Percentiles rank a stretch among this genome's conserved stretches.
These are phyloP conservation scores for Syndactyla subalaris DNA, from an alignment of 2,797 vertebrate species.

Conservation along the genomic window DNA sequence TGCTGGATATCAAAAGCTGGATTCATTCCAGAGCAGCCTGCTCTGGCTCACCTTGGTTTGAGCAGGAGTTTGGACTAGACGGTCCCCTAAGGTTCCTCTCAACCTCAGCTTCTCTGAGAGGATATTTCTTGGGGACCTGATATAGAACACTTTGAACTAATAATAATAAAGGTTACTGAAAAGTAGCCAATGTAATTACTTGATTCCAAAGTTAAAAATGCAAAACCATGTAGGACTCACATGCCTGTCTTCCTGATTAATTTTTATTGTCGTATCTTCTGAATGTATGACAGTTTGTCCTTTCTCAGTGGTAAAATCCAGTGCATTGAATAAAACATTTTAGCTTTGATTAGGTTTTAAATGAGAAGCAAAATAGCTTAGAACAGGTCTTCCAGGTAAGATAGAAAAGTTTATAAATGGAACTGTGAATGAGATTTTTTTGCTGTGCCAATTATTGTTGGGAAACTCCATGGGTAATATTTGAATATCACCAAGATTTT, in stretches of 20 bases:
- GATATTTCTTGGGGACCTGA: not conserved
- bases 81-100: not conserved
- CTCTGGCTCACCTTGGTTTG: not conserved
- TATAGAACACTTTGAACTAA: not conserved
- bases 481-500: not conserved
- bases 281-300: not conserved
- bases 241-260: not conserved
- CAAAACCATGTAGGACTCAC: not conserved
- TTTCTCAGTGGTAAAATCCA: not conserved
- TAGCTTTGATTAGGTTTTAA: not conserved
- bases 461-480: not conserved
- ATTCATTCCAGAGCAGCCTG: not conserved
- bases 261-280: not conserved
- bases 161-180: not conserved
- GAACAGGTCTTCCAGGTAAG: not conserved
- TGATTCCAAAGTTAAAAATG: not conserved
- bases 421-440: not conserved
- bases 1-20: not conserved
- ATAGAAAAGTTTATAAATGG: not conserved
- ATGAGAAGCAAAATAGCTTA: not conserved
- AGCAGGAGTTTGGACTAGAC: not conserved
- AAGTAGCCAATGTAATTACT: not conserved
- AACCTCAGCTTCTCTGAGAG: accelerated
- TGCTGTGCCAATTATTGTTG: not conserved
- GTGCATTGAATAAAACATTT: not conserved